Evolutionary conservation across 2,888 invertebrate species (phyloP).

Genomic region (Heterodera filipjevi): DNA sequence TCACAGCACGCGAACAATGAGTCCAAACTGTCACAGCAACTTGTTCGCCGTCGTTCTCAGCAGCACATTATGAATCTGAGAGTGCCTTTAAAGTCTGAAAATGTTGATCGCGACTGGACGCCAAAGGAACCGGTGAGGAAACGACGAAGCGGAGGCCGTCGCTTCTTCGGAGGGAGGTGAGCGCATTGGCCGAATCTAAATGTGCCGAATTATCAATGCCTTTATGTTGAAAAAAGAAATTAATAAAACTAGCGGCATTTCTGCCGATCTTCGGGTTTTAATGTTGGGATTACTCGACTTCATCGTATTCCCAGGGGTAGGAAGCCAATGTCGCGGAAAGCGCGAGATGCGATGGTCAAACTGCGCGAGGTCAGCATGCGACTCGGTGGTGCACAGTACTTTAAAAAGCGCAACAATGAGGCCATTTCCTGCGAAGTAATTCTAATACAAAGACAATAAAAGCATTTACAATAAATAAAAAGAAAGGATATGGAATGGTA

Average conservation of each 20-base stretch:
- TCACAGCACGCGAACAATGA: conserved; percentile 17
- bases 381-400: conserved; percentile 62
- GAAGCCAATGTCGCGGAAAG: conserved; percentile 44
- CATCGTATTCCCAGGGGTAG: background rate
- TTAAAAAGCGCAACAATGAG: conserved; percentile 59
- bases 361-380: conserved; percentile 53
- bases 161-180: conserved; percentile 20
- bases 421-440: conserved; percentile 52
- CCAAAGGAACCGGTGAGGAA: conserved; percentile 20
- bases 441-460: no score
- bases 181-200: background rate
- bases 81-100: background rate
- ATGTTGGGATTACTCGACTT: background rate
- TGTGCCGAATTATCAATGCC: no score
- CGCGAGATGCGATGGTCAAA: conserved; percentile 53
- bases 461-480: no score
- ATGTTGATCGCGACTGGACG: conserved; percentile 18
- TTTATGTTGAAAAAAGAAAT: no score
- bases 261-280: background rate
- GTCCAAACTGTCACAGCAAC: conserved; percentile 11
- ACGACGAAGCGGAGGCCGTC: conserved; percentile 12
- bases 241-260: no score
- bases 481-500: no score
- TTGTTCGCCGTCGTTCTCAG: background rate
- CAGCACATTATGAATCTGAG: conserved; percentile 10